A percentile compares a stretch with the other conserved stretches of the same genome.
Evolutionary conservation across 2,888 invertebrate species (phyloP).

Genomic region (Eupithecia subumbrata): DNA sequence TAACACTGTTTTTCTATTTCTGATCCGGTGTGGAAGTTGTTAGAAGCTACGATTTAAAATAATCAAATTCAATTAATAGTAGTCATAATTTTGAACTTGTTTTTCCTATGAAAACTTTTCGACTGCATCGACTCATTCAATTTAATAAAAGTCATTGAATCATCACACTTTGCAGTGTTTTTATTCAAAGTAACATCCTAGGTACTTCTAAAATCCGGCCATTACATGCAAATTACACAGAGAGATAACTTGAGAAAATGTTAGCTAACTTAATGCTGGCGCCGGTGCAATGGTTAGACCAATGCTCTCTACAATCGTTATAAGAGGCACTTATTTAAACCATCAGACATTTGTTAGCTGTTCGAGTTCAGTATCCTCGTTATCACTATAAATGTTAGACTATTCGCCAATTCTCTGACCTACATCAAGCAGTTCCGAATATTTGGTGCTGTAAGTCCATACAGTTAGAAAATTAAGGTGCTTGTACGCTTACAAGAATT

Average conservation of each 20-base stretch:
- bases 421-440: slow-evolving; percentile 18
- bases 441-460: slow-evolving; percentile 45
- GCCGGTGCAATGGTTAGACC: slow-evolving; percentile 19
- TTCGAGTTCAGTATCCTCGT: not conserved
- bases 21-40: not conserved
- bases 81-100: not conserved
- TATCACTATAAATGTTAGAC: not conserved
- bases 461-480: slow-evolving; percentile 66
- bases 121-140: not conserved
- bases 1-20: not conserved
- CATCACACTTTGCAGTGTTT: not conserved
- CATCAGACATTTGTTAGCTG: slow-evolving; percentile 12
- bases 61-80: not conserved
- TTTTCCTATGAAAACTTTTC: not conserved
- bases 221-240: slow-evolving; percentile 59
- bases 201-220: slow-evolving; percentile 63
- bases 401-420: slow-evolving; percentile 14
- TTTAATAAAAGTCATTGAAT: not conserved
- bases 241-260: slow-evolving; percentile 48
- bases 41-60: not conserved
- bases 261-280: slow-evolving; percentile 55
- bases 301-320: slow-evolving; percentile 18
- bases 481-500: slow-evolving; percentile 70
- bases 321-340: slow-evolving; percentile 6
- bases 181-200: slow-evolving; percentile 4